Evolutionary conservation across 2,113 vertebrate species (phyloP), one percentile per base, ranked within the genome.

Genomic region (Himantopus leucocephalus): DNA sequence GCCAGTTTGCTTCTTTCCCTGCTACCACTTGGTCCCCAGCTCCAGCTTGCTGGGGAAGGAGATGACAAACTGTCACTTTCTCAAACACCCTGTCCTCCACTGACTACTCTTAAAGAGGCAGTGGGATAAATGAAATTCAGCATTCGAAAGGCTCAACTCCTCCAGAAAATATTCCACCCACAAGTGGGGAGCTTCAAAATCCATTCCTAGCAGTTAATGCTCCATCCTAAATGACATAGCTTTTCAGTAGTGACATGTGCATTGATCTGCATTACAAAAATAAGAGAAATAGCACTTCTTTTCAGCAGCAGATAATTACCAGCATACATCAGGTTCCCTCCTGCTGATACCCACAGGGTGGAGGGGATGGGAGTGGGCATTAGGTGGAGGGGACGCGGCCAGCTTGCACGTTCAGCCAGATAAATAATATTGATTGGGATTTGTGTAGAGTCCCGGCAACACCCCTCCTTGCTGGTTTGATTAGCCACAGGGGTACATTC

Each of bases 11-110:
- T 85, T 79, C 94, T 88, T 91, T 80, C 81, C 74, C 59, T 92
- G 71, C 88, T 77, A 52, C 91, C 63, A 20, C 74, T 88, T 91
- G 53, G 84, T 91, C 84, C 87, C 74, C 84, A 73, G 55, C 68
- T 92, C 73, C 86, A 72, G 83, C 83, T 95, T 1, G 1, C 62
- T 92, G 84, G 87, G 74, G 81, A 97, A 91, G 88, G 71, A 94
- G 91, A 83, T 97, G 95, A 96, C 96, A 97, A 95, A 88, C 94
- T 96, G 95, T 96, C 96, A 96, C 91, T 96, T 96, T 96, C 87
- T 96, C 93, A 93, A 90, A 96, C 96, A 95, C 85, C 89, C 84
- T 94, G 93, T 96, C 93, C 84, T 91, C 91, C 96, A 94, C 87
- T 1, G 2, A 92, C 89, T 95, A 80, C 94, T 96, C 96, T 97